These are phyloP conservation scores for Corythornis vintsioides DNA, from an alignment of 2,113 vertebrate genomes.

Conservation along the genomic window DNA sequence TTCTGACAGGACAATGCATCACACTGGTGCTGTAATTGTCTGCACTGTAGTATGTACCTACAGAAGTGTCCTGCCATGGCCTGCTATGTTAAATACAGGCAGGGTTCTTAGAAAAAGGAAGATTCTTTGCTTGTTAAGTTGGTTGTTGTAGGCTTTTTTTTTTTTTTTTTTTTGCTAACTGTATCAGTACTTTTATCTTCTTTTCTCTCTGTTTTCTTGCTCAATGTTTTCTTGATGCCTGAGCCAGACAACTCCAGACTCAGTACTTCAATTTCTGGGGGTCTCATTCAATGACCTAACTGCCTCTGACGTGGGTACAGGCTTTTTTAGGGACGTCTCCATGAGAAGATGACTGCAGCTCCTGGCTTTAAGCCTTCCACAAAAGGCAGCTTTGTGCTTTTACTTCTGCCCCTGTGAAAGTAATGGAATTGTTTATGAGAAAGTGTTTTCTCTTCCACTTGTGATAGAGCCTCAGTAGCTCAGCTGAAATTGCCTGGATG, in stretches of 20 bases:
- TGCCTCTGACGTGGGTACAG: background rate
- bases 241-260: background rate
- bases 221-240: background rate
- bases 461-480: background rate
- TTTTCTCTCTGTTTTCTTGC: background rate
- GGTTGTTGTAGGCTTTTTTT: background rate
- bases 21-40: background rate
- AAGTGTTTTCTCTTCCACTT: slow-evolving; percentile 30
- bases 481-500: slow-evolving; percentile 47
- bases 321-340: background rate
- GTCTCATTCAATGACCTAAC: background rate
- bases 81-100: background rate
- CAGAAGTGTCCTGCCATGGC: background rate
- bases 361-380: background rate
- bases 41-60: background rate
- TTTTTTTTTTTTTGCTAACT: fast-evolving
- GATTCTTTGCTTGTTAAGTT: background rate
- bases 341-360: background rate
- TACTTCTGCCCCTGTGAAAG: background rate
- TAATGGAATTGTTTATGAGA: background rate
- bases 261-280: background rate
- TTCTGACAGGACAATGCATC: fast-evolving
- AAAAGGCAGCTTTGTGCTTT: background rate
- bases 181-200: fast-evolving
- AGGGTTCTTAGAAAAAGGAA: background rate